A percentile compares a stretch with the other conserved stretches of the same genome.
Evolutionary conservation across 1,140 invertebrate genomes (phyloP).

Genomic region (Pogonomyrmex californicus): DNA sequence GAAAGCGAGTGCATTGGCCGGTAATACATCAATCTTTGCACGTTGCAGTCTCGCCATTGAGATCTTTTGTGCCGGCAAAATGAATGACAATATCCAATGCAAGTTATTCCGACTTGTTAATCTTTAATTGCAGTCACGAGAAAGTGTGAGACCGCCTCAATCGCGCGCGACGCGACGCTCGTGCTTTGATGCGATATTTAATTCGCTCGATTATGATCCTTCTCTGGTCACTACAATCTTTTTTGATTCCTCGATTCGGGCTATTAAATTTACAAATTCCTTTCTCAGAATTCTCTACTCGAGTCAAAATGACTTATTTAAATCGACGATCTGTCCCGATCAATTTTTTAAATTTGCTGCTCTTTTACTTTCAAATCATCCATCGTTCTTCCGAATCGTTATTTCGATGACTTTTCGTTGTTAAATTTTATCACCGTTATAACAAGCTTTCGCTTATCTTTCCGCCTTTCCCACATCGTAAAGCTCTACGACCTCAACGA

Average conservation of each 20-base stretch:
- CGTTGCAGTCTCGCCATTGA: slow-evolving; percentile 12
- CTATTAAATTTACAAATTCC: not conserved
- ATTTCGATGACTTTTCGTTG: not conserved
- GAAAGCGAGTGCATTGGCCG: slow-evolving; percentile 18
- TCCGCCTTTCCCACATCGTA: not conserved
- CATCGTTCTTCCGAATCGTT: not conserved
- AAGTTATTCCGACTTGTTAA: slow-evolving; percentile 36
- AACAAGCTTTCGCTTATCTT: not conserved
- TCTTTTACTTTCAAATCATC: not conserved
- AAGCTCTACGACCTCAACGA: not conserved
- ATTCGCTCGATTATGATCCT: slow-evolving; percentile 27
- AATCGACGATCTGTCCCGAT: not conserved
- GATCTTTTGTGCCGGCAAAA: slow-evolving; percentile 14
- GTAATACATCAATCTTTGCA: not conserved
- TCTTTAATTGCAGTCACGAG: slow-evolving; percentile 38
- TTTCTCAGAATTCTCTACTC: not conserved
- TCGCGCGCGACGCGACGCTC: not conserved
- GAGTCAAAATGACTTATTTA: not conserved
- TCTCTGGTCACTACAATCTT: not conserved
- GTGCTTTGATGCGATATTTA: slow-evolving; percentile 27
- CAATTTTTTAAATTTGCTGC: not conserved
- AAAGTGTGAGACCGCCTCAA: slow-evolving; percentile 2
- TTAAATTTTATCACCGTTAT: slow-evolving; percentile 21
- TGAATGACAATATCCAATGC: slow-evolving; percentile 25
- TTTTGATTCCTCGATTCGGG: not conserved